These are phyloP conservation scores for Acipenser ruthenus DNA, from an alignment of 2,797 vertebrate species.

Conservation along the genomic window DNA sequence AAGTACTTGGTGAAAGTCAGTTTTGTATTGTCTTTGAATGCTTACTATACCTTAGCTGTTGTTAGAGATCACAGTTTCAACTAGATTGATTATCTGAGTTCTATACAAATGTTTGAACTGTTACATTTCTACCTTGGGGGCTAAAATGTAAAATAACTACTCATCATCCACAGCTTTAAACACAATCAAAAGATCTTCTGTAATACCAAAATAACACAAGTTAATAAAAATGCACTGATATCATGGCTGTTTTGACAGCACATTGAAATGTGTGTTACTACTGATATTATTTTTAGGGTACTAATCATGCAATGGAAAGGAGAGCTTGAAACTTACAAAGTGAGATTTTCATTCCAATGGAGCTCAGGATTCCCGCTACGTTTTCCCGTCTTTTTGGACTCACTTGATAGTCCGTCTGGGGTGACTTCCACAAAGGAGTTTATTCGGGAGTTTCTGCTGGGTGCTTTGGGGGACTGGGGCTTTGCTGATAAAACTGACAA, in stretches of 20 bases:
- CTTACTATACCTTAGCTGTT: no score
- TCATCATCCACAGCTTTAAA: no score
- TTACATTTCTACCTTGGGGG: no score
- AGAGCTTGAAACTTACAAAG: constrained; percentile 61
- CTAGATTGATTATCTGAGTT: no score
- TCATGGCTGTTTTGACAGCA: background rate
- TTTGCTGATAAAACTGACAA: constrained; percentile 79
- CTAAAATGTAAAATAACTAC: no score
- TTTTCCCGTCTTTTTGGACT: constrained; percentile 90
- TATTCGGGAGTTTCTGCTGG: constrained; percentile 69
- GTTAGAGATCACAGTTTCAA: no score
- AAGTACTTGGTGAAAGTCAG: no score
- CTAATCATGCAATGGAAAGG: background rate
- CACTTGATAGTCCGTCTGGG: constrained; percentile 73
- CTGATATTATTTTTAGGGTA: background rate
- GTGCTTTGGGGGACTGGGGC: constrained; percentile 80
- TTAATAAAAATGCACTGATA: background rate
- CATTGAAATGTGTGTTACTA: background rate
- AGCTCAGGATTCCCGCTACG: constrained; percentile 80
- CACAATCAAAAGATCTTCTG: no score
- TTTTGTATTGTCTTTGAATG: no score
- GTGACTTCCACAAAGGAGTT: constrained; percentile 88
- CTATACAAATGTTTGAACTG: no score
- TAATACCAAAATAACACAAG: no score
- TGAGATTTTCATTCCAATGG: constrained; percentile 88